These are phyloP conservation scores for Andrena minutula DNA, from an alignment of 2,888 invertebrate species.

Conservation along the genomic window DNA sequence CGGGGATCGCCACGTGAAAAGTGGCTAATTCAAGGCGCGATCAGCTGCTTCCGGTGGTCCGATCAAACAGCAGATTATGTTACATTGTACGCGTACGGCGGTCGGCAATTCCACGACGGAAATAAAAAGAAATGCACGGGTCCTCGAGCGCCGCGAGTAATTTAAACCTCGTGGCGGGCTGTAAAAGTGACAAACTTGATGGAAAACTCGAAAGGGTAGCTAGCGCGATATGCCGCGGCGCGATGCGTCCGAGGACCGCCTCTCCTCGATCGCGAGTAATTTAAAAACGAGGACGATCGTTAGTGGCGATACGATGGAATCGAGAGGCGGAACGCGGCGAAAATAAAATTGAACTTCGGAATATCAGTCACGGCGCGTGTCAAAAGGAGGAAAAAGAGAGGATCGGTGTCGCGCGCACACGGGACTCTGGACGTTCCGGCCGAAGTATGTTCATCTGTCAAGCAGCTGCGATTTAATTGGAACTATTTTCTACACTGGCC, in stretches of 20 bases:
- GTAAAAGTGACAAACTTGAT: not conserved
- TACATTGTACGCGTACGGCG: too few relatives aligned
- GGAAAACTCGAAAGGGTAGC: slow-evolving; percentile 1
- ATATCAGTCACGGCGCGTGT: slow-evolving; percentile 45
- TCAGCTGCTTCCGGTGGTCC: too few relatives aligned
- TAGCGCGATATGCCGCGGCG: not conserved
- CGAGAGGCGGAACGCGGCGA: slow-evolving; percentile 38
- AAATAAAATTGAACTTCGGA: slow-evolving; percentile 53
- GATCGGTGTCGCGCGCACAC: slow-evolving; percentile 1
- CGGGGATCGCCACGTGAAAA: slow-evolving; percentile 6
- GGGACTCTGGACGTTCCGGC: slow-evolving; percentile 13
- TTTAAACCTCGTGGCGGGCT: slow-evolving; percentile 2
- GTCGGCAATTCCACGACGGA: too few relatives aligned
- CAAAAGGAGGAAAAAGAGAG: slow-evolving; percentile 19
- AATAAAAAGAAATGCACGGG: not conserved
- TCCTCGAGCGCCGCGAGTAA: slow-evolving; percentile 4
- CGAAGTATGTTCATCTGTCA: slow-evolving; percentile 46
- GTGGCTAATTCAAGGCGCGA: not conserved
- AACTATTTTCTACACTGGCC: slow-evolving; percentile 8
- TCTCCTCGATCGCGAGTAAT: slow-evolving; percentile 53
- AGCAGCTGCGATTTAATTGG: slow-evolving; percentile 33
- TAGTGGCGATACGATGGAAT: slow-evolving; percentile 19
- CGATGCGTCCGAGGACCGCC: slow-evolving; percentile 18
- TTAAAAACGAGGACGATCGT: slow-evolving; percentile 50
- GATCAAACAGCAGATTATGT: too few relatives aligned